Conservation (phyloP, 30 jellyfish, hydroid and myxozoan genomes). For the Hydra vulgaris region DNA sequence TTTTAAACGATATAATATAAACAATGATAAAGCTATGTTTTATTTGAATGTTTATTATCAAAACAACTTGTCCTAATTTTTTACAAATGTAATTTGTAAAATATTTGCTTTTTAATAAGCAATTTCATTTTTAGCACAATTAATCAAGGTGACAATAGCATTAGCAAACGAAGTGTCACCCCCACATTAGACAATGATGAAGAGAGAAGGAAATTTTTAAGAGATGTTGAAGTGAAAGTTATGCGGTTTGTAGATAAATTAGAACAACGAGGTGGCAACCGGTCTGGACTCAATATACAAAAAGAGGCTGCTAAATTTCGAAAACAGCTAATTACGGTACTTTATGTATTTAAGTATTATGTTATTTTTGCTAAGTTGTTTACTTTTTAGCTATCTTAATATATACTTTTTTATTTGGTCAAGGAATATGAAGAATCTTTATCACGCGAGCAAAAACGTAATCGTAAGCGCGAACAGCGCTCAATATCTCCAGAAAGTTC, state of each 20-base stretch:
- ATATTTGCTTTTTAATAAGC: too few species aligned
- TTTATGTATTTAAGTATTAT: background rate
- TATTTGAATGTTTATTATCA: too few species aligned
- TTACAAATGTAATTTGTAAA: too few species aligned
- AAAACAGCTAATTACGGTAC: constrained; percentile 48
- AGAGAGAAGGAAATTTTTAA: constrained; percentile 42
- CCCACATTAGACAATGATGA: constrained; percentile 34
- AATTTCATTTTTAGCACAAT: background rate
- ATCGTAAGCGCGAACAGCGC: constrained; percentile 3
- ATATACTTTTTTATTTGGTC: background rate
- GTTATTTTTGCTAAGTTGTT: background rate
- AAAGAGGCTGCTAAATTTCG: constrained; percentile 55
- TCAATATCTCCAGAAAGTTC: background rate
- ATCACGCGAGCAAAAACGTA: constrained; percentile 1
- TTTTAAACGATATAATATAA: too few species aligned
- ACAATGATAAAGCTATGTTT: too few species aligned
- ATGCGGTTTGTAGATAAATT: constrained; percentile 61
- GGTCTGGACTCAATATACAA: constrained; percentile 46
- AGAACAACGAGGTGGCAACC: constrained; percentile 61
- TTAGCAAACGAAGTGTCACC: background rate
- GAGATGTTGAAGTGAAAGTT: constrained; percentile 86
- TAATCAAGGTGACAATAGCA: background rate
- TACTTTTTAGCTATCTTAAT: too few species aligned
- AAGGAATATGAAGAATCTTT: constrained; percentile 18
- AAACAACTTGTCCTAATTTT: too few species aligned